A percentile compares a stretch with the other conserved stretches of the same genome.
Conservation (phyloP, 2,797 vertebrate species). For the Gymnodraco acuticeps region DNA sequence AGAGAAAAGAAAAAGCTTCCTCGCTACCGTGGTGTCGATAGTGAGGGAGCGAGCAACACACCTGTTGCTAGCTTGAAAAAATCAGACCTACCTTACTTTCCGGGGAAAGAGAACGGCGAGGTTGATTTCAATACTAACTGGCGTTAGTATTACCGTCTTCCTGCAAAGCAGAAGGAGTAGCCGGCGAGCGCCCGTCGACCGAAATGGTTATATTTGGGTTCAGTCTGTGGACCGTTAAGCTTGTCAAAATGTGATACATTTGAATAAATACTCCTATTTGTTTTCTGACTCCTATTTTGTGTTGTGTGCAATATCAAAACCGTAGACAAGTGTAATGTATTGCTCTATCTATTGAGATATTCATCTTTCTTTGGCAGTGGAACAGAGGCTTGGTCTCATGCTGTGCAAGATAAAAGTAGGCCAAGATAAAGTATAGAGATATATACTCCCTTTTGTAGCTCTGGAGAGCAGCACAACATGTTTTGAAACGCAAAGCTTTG, state of each 20-base stretch:
- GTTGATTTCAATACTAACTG: no score
- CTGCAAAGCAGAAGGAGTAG: no score
- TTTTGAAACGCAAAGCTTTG: slow-evolving; percentile 59
- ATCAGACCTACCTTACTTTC: no score
- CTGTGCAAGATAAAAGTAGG: slow-evolving; percentile 70
- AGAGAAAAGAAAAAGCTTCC: no score
- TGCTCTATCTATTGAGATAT: slow-evolving; percentile 61
- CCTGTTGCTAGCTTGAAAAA: no score
- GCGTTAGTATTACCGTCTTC: no score
- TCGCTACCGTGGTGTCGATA: no score
- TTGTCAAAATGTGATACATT: slow-evolving; percentile 14
- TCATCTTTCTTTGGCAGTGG: slow-evolving; percentile 52
- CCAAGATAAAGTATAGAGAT: slow-evolving; percentile 57
- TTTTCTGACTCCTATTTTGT: slow-evolving; percentile 9
- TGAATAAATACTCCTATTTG: slow-evolving; percentile 30
- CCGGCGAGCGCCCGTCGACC: no score
- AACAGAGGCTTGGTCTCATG: slow-evolving; percentile 59
- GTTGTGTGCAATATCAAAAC: slow-evolving; percentile 28
- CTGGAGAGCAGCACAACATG: slow-evolving; percentile 48
- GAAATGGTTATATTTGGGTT: no score
- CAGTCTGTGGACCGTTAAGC: no score
- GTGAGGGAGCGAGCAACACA: no score
- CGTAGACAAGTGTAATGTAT: slow-evolving; percentile 36
- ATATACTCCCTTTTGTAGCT: slow-evolving; percentile 51
- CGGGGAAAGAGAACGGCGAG: no score